Conservation (phyloP, 2,888 invertebrate species). For the Bursaphelenchus okinawaensis region DNA sequence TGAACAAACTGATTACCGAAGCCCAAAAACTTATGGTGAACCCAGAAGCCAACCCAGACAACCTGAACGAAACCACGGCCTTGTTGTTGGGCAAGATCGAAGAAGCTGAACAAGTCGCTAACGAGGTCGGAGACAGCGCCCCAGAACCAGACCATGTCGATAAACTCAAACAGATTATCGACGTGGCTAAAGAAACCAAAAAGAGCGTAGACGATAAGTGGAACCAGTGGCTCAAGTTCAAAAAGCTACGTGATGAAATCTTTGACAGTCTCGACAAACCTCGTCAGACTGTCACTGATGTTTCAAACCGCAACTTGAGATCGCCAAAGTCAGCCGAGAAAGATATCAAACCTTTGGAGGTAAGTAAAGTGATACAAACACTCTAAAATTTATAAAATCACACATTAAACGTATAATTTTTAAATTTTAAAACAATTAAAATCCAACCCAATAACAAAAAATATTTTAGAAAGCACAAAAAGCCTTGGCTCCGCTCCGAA, state of each 20-base stretch:
- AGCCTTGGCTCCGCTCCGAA: background rate
- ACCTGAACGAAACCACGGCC: background rate
- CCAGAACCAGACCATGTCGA: background rate
- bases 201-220: background rate
- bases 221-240: background rate
- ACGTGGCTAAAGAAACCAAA: slow-evolving; percentile 1
- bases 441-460: background rate
- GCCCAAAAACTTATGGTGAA: background rate
- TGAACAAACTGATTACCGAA: background rate
- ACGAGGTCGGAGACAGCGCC: background rate
- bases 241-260: slow-evolving; percentile 1
- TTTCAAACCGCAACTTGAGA: background rate
- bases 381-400: background rate
- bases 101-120: background rate
- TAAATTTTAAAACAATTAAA: background rate
- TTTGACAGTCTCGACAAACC: background rate
- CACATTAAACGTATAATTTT: background rate
- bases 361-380: background rate
- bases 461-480: slow-evolving; percentile 5
- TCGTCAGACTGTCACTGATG: background rate
- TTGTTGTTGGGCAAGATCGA: background rate
- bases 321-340: background rate
- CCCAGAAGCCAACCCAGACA: background rate
- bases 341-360: background rate
- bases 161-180: background rate